Percentiles rank a stretch among this genome's conserved stretches.
Evolutionary conservation across 2,113 vertebrate genomes (phyloP).

Genomic region (Phainopepla nitens): DNA sequence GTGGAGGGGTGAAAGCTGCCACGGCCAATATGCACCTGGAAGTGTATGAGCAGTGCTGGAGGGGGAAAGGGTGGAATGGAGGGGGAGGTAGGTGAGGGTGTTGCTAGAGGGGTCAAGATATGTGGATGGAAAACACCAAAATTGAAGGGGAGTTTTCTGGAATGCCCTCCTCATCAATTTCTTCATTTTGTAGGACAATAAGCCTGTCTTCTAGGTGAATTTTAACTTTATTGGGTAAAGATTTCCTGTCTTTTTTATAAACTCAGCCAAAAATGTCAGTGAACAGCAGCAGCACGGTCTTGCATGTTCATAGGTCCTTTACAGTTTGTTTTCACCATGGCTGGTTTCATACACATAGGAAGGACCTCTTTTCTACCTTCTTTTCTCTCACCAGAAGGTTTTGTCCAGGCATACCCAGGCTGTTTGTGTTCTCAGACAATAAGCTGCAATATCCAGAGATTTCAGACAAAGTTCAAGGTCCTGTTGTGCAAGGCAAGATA

Average conservation of each 20-base stretch:
- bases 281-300: background rate
- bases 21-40: background rate
- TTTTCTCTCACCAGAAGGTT: background rate
- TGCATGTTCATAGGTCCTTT: background rate
- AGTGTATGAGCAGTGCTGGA: background rate
- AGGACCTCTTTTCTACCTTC: background rate
- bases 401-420: background rate
- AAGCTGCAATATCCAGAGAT: background rate
- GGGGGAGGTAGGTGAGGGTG: background rate
- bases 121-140: background rate
- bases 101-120: background rate
- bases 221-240: slow-evolving; percentile 16
- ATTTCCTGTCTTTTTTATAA: slow-evolving; percentile 37
- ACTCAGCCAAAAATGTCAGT: background rate
- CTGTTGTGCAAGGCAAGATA: background rate
- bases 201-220: background rate
- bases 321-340: background rate
- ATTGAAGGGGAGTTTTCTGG: background rate
- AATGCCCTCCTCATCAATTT: background rate
- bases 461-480: background rate
- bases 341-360: background rate
- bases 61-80: background rate
- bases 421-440: background rate
- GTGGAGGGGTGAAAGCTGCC: background rate
- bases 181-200: background rate